Base-by-base conservation (phyloP, 2,888 invertebrate genomes). In the Stenoptilia bipunctidactyla region DNA sequence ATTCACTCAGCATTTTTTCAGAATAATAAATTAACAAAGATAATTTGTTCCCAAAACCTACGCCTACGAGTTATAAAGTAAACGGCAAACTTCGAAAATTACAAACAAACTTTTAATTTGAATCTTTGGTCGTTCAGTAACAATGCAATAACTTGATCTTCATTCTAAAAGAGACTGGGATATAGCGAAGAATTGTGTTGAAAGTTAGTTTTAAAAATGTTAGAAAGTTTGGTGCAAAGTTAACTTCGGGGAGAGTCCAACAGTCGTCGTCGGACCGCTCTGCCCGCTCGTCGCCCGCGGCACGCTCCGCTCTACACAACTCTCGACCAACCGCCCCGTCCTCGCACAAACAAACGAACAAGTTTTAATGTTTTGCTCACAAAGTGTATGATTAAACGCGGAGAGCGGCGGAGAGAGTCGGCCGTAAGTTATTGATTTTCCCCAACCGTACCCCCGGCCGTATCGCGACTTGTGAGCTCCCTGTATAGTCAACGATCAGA, bases 401-500 rank as follows among this genome's bases (percentile, higher is more conserved):
- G 79, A 82, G 82, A 82, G 80, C 79, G 79, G 70, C 72, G 71
- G 75, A 77, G 82, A 80, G 82, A 79, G 73, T 73, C 77, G 79
- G 77, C 76, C 83, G 83, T 84, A 77, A 85, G 82, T 85, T 85
- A 85, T 85, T 85, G 85, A 85, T 85, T 85, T 85, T 85, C 82
- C 71, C 73, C 68, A 68, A 70, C 67, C 74, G 71, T 75, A n/a
- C 82, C 83, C 79, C 74, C 60, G 79, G 64, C 74, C 74, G 64
- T 70, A 70, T 65, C 70, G 69, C 70, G 75, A 58, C 72, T 76
- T 79, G 73, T 69, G 61, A 69, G 61, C 52, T 55, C 61, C 65
- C 68, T 53, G 53, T 48, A 48, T 55, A 61, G 65, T 59, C 58
- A 59, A 65, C 65, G 56, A 52, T 50, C 52, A 61, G 54, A 53